These are phyloP conservation scores for Paradisaea rubra DNA, from an alignment of 2,113 vertebrate genomes.

Conservation along the genomic window DNA sequence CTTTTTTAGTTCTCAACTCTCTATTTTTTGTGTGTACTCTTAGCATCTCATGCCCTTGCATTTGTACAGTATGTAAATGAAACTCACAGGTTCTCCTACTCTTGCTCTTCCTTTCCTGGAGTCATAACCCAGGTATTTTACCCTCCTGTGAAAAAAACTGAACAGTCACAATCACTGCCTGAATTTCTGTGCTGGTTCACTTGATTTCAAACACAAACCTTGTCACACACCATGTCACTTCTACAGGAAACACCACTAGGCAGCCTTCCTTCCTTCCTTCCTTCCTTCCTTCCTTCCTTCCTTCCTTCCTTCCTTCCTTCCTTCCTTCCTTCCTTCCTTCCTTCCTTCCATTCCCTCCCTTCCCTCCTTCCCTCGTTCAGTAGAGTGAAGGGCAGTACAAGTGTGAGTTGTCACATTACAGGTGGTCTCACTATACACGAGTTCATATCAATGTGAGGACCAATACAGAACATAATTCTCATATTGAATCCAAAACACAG, in stretches of 20 bases:
- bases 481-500: background rate
- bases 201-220: background rate
- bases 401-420: background rate
- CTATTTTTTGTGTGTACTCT: background rate
- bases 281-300: background rate
- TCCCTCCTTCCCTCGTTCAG: background rate
- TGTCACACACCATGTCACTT: background rate
- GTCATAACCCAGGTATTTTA: background rate
- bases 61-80: accelerated
- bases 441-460: background rate
- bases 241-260: background rate
- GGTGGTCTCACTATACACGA: background rate
- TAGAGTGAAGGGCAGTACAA: background rate
- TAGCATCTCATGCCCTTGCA: background rate
- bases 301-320: no score
- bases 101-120: background rate
- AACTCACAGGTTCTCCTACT: background rate
- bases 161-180: background rate
- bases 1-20: background rate
- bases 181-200: background rate
- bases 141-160: background rate
- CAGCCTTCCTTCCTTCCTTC: background rate
- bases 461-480: background rate
- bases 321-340: background rate
- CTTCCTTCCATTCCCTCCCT: background rate